phyloP scores from a whole-genome alignment of 2,113 vertebrate species.

The Centropristis striata region DNA sequence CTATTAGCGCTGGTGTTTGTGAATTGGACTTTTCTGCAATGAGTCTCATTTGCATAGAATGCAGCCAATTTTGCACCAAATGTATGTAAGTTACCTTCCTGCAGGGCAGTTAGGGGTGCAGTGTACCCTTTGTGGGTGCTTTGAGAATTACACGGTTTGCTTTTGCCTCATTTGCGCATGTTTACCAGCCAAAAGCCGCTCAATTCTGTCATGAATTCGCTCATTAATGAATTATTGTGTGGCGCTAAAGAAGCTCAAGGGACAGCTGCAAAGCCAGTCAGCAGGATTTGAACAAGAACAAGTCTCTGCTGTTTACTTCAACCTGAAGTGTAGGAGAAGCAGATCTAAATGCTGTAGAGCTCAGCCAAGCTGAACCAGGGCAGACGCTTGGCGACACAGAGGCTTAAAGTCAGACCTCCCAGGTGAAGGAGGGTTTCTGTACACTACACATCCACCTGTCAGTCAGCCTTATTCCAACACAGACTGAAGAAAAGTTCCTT shows the following conservation, averaged over 20 bases:
- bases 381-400: conserved; percentile 14
- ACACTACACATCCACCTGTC: conserved; percentile 5
- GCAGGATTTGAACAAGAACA: not conserved
- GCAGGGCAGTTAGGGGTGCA: no score
- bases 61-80: no score
- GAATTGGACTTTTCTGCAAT: no score
- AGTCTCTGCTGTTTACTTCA: not conserved
- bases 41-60: no score
- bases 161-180: no score
- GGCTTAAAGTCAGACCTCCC: conserved; percentile 33
- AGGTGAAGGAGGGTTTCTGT: conserved; percentile 13
- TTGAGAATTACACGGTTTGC: no score
- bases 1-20: no score
- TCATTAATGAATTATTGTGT: not conserved
- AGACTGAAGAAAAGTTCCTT: not conserved
- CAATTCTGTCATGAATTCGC: no score
- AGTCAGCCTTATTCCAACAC: conserved; percentile 1
- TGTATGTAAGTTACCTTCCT: no score
- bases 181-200: no score
- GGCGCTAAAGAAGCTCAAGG: not conserved
- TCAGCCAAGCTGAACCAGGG: conserved; percentile 4
- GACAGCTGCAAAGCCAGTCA: not conserved
- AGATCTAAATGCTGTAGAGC: not conserved
- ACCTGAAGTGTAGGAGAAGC: not conserved
- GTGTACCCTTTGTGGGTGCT: no score